phyloP scores from a whole-genome alignment of 2,797 vertebrate species.

The Vultur gryphus region DNA sequence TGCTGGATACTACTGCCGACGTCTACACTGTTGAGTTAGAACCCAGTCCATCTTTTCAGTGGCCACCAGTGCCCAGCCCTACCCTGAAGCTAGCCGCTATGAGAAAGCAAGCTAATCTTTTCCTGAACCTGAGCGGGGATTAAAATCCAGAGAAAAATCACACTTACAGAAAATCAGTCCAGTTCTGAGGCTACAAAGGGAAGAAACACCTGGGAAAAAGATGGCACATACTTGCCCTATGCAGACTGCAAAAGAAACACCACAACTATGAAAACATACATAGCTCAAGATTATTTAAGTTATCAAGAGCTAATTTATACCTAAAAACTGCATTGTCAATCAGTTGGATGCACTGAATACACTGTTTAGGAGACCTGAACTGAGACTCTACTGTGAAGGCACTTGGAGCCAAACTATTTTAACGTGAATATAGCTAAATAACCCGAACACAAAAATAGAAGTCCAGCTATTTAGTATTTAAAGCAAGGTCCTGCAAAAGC shows the following conservation, averaged over 20 bases:
- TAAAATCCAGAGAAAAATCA: neutral
- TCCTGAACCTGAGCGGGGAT: neutral
- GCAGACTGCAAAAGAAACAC: neutral
- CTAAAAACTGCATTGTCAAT: neutral
- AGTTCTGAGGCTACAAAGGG: neutral
- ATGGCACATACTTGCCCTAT: rapidly evolving
- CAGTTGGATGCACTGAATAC: neutral
- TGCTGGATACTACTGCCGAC: neutral
- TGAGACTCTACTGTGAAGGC: neutral
- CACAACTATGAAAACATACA: neutral
- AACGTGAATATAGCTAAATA: neutral
- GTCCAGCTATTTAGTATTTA: neutral
- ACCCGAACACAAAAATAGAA: neutral
- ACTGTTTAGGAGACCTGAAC: neutral
- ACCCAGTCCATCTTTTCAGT: neutral
- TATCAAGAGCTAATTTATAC: neutral
- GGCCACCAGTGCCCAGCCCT: neutral
- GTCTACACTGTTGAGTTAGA: neutral
- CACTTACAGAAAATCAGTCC: neutral
- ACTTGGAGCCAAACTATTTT: neutral
- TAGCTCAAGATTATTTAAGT: neutral
- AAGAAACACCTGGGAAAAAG: neutral
- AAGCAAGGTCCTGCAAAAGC: neutral
- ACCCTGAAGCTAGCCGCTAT: neutral
- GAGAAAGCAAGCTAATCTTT: neutral